Conservation (phyloP, 1,140 invertebrate species). For the Penaeus japonicus region DNA sequence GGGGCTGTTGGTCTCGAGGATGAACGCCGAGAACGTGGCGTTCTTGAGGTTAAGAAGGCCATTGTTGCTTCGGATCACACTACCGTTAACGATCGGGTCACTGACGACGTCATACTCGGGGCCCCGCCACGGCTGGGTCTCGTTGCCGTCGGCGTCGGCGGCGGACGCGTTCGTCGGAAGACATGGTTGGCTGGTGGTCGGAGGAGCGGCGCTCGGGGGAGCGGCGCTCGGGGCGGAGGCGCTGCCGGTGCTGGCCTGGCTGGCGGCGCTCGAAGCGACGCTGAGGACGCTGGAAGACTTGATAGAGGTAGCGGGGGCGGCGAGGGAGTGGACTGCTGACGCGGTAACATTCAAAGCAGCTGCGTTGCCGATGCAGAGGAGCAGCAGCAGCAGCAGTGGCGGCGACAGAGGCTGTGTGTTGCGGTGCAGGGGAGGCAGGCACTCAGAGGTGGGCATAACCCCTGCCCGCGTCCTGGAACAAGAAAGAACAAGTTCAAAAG, state of each 20-base stretch:
- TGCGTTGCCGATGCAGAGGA: background rate
- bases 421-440: slow-evolving; percentile 12
- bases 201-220: background rate
- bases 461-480: slow-evolving; percentile 35
- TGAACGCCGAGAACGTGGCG: background rate
- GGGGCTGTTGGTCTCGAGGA: background rate
- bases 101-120: background rate
- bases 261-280: background rate
- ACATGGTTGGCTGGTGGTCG: background rate
- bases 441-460: slow-evolving; percentile 35
- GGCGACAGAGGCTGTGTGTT: background rate
- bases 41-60: background rate
- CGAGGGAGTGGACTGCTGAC: background rate
- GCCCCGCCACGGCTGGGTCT: background rate
- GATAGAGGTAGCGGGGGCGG: background rate
- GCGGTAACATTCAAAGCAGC: slow-evolving; percentile 3
- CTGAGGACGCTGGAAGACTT: background rate
- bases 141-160: background rate
- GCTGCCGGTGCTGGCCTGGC: background rate
- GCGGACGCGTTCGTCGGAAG: background rate
- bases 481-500: too few species aligned
- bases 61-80: background rate
- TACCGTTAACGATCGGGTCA: background rate
- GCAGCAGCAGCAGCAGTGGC: background rate
- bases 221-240: background rate